Conservation (phyloP, 2,797 vertebrate species). For the Carduelis carduelis region DNA sequence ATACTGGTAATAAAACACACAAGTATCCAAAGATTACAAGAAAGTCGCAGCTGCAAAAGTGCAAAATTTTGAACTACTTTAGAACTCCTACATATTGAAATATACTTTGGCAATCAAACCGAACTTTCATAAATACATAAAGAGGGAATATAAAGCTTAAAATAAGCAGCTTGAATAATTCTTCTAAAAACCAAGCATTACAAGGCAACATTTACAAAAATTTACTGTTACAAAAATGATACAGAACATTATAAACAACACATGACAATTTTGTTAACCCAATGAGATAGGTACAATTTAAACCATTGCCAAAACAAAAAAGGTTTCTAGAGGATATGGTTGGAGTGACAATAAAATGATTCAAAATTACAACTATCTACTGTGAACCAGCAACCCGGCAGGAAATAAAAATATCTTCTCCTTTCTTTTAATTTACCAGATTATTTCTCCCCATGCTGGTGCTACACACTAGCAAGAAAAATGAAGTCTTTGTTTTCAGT, state of each 20-base stretch:
- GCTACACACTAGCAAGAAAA: background rate
- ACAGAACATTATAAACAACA: background rate
- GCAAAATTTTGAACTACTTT: background rate
- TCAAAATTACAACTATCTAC: background rate
- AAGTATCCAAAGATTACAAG: background rate
- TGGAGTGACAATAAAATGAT: background rate
- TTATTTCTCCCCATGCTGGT: background rate
- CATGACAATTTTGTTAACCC: background rate
- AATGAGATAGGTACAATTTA: background rate
- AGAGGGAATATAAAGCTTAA: background rate
- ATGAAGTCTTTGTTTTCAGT: background rate
- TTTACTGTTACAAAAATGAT: background rate
- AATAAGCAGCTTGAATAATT: background rate
- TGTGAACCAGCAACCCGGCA: background rate
- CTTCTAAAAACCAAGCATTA: background rate
- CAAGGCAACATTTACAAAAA: background rate
- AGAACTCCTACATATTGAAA: background rate
- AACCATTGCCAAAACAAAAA: background rate
- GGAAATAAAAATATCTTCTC: slow-evolving; percentile 26
- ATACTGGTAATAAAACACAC: background rate
- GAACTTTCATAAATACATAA: background rate
- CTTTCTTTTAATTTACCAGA: background rate
- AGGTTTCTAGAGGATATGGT: background rate
- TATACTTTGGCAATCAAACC: background rate
- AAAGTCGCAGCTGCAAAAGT: background rate